Evolutionary conservation across 2,113 vertebrate genomes (phyloP).

Genomic region (Motacilla alba): DNA sequence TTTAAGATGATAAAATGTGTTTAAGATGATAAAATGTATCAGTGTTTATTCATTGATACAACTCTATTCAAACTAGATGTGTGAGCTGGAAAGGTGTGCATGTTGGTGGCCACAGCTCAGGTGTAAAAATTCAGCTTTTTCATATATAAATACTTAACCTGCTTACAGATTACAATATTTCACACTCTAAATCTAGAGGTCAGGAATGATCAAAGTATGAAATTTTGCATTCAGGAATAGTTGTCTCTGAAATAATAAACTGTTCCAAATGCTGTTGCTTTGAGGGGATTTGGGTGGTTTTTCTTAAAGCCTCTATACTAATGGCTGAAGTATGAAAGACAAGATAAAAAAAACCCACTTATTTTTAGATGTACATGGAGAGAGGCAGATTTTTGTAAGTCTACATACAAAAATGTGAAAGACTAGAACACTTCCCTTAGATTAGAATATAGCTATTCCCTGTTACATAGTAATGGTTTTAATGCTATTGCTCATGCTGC

Average conservation of each 20-base stretch:
- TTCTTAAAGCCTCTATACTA: neutral
- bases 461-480: neutral
- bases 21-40: neutral
- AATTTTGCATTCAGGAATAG: neutral
- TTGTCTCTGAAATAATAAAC: neutral
- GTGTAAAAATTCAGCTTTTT: neutral
- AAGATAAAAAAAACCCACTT: fast-evolving
- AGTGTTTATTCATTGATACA: neutral
- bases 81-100: neutral
- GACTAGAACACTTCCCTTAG: neutral
- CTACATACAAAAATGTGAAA: neutral
- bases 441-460: neutral
- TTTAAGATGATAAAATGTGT: neutral
- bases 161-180: neutral
- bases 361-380: neutral
- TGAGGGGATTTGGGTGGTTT: fast-evolving
- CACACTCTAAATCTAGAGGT: neutral
- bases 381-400: neutral
- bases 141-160: neutral
- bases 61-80: neutral
- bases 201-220: neutral
- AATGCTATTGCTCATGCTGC: neutral
- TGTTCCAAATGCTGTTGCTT: neutral
- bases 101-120: neutral
- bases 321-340: neutral